These are phyloP conservation scores for Sphaerophoria rueppellii DNA, from an alignment of 2,888 invertebrate genomes.

Conservation along the genomic window DNA sequence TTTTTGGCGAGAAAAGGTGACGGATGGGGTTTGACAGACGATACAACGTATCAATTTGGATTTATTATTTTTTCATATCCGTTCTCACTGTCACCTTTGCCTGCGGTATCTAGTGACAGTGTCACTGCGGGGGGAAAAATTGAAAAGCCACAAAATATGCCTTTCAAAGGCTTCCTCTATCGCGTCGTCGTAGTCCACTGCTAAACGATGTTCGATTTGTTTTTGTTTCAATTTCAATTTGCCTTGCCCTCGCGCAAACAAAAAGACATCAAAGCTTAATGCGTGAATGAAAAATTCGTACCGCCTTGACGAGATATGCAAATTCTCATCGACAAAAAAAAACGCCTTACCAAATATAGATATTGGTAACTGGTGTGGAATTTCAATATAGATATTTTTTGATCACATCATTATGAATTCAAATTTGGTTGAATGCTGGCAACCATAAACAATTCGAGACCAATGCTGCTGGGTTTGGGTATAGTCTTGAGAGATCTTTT, in stretches of 20 bases:
- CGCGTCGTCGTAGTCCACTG: neutral
- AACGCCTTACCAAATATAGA: slow-evolving; percentile 44
- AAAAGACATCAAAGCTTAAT: slow-evolving; percentile 28
- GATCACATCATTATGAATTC: slow-evolving; percentile 49
- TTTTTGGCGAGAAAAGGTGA: neutral
- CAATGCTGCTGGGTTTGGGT: slow-evolving; percentile 15
- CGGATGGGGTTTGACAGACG: slow-evolving; percentile 7
- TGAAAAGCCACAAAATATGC: slow-evolving; percentile 40
- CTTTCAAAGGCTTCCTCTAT: slow-evolving; percentile 42
- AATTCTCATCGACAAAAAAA: slow-evolving; percentile 28
- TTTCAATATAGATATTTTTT: slow-evolving; percentile 28
- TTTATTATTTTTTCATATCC: slow-evolving; percentile 39
- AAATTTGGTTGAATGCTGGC: slow-evolving; percentile 29
- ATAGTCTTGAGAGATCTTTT: slow-evolving; percentile 30
- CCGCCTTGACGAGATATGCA: slow-evolving; percentile 28
- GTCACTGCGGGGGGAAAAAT: slow-evolving; percentile 37
- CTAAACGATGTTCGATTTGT: slow-evolving; percentile 28
- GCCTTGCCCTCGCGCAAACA: slow-evolving; percentile 28
- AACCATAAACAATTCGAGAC: slow-evolving; percentile 18
- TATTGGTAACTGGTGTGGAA: slow-evolving; percentile 53
- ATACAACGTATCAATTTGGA: slow-evolving; percentile 10
- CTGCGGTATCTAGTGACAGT: slow-evolving; percentile 28
- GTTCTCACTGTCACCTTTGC: neutral
- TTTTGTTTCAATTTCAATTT: slow-evolving; percentile 29
- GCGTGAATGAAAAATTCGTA: slow-evolving; percentile 17